Conservation (phyloP, 2,113 vertebrate species). For the Amia ocellicauda region DNA sequence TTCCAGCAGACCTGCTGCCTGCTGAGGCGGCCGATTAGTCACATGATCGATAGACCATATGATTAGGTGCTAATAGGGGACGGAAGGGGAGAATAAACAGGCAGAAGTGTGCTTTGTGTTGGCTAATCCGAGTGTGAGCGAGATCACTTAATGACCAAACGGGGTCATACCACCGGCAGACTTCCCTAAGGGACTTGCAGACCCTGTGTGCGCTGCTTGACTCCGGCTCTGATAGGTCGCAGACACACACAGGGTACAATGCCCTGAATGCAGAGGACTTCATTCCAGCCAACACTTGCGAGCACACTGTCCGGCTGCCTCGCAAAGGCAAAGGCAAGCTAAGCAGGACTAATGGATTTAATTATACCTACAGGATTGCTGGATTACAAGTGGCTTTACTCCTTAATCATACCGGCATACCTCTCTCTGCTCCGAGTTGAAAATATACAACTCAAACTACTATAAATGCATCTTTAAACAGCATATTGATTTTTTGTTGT, state of each 20-base stretch:
- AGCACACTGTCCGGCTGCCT: neutral
- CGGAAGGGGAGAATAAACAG: conserved; percentile 76
- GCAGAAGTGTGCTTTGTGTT: conserved; percentile 72
- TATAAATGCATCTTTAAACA: neutral
- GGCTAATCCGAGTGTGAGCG: conserved; percentile 73
- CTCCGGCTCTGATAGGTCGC: no score
- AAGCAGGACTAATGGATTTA: conserved; percentile 42
- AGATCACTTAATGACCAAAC: conserved; percentile 71
- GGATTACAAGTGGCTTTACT: conserved; percentile 54
- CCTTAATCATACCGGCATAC: conserved; percentile 38
- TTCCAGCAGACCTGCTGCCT: conserved; percentile 70
- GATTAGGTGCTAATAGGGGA: conserved; percentile 83
- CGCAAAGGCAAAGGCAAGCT: neutral
- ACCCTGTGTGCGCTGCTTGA: conserved; percentile 23
- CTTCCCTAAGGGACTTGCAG: conserved; percentile 28
- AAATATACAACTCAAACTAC: neutral
- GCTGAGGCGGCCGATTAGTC: conserved; percentile 79
- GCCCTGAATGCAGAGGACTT: neutral
- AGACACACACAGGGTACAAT: neutral
- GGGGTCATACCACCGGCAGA: conserved; percentile 63
- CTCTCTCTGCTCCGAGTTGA: neutral
- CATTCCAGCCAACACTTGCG: neutral
- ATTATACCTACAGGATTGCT: conserved; percentile 47
- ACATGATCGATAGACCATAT: conserved; percentile 86
- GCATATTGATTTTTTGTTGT: no score